Base-by-base conservation (phyloP, 2,888 invertebrate species). In the Clostera curtula region DNA sequence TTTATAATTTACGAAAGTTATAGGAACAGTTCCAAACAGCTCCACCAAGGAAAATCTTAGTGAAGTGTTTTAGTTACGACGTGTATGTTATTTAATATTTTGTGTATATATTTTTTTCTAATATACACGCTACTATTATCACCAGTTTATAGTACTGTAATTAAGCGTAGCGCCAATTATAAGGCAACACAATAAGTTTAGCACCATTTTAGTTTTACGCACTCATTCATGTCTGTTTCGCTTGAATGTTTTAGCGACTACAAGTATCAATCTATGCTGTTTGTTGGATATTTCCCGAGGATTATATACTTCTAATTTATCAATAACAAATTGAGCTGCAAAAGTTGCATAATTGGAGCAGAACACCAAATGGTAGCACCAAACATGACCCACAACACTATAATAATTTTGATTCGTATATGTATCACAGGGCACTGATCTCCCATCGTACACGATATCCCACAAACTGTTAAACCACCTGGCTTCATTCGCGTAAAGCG, bases 151-250 rank as follows among this genome's bases (percentile, higher is more conserved):
- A 23, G 31, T 34, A 46, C 34, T 40, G 33, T 39, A 47, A 44
- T 44, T 27, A 35, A 49, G 43, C 42, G 25, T 29, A 52, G 48
- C 50, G 47, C 50, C 44, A 44, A 39, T 27, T 34, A 37, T 49
- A 55, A 56, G 56, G 57, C 56, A 57, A 57, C 56, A 43, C 46
- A 57, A 57, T 45, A 13, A 41, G 36, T 37, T 31, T 55, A 57
- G 56, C 56, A 57, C 56, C 57, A 55, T 34, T 35, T 43, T 43
- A 48, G 38, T 41, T 38, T 43, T 30, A 35, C 37, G 33, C 47
- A 31, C 36, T 37, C 32, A 9, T 17, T 19, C 24, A 32, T 25
- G 19, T 14, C n/a, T n/a, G n/a, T n/a, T n/a, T n/a, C n/a, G n/a
- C n/a, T n/a, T n/a, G n/a, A n/a, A n/a, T n/a, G n/a, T n/a, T n/a